Base-by-base conservation (phyloP, 1,140 invertebrate genomes). In the Macrotrachela quadricornifera region DNA sequence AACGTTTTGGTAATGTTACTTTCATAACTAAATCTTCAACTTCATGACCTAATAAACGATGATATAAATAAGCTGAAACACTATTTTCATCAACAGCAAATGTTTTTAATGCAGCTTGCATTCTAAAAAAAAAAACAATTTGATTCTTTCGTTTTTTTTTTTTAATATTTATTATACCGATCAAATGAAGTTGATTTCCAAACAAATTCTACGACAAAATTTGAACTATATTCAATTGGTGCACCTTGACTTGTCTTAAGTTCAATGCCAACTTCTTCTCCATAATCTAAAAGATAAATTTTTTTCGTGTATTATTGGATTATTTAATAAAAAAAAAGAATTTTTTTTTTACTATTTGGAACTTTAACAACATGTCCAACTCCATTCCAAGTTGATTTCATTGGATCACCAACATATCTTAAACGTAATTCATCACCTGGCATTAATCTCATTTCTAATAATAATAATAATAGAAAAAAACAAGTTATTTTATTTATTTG, bases 121-220 rank as follows among this genome's bases (percentile, higher is more conserved):
- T 97, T 59, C 90, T 86, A 59, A 45, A 60, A 58, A n/a, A n/a
- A n/a, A n/a, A n/a, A n/a, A n/a, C n/a, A n/a, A n/a, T n/a, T n/a
- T n/a, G n/a, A n/a, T n/a, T n/a, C n/a, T n/a, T n/a, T 55, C 12
- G 40, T 42, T 15, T 38, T 40, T 36, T 44, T 6, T 40, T 36
- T 14, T 15, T n/a, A 6, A 15, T 17, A 47, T 14, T 4, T 4
- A 52, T 38, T 55, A 57, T 66, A 85, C 83, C 86, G 79, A 68
- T 97, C 90, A 70, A 99, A 99, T 43, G 85, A 90, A 1, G 91
- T 97, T 51, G 88, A 90, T 66, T 99, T 99, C 94, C 92, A 99
- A 17, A 97, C 94, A 71, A 96, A 99, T 71, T 99, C 92, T 12
- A 97, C 85, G 0, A 90, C 85, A 72, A 95, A 99, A 67, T 92